phyloP scores from a whole-genome alignment of 64 coral and sea anemone genomes.

The Stylophora pistillata region DNA sequence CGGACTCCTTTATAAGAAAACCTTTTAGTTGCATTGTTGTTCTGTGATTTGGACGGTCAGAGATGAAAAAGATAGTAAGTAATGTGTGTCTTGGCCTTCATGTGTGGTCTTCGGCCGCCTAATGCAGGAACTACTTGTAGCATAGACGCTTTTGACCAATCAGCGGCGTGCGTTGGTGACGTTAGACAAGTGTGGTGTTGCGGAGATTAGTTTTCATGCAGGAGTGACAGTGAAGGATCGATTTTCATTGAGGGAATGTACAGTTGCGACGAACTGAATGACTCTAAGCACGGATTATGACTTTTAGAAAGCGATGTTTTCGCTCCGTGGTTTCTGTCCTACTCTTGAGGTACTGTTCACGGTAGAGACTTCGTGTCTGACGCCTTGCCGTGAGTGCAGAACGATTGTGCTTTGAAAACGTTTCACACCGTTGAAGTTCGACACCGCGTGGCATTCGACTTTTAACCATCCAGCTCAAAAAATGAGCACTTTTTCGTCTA shows the following conservation, averaged over 20 bases:
- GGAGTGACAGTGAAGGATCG: constrained; percentile 20
- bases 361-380: not conserved
- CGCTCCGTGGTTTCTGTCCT: not conserved
- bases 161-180: not conserved
- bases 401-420: constrained; percentile 14
- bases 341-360: not conserved
- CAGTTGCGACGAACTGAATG: constrained; percentile 9
- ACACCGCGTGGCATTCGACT: not conserved
- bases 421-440: not conserved
- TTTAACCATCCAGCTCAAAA: not conserved
- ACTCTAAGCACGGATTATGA: constrained; percentile 28
- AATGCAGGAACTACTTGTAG: not conserved
- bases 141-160: constrained; percentile 10
- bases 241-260: constrained; percentile 39
- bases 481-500: constrained; percentile 12
- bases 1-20: not conserved
- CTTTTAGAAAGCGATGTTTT: constrained; percentile 30
- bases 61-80: constrained; percentile 16
- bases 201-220: constrained; percentile 32
- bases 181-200: not conserved
- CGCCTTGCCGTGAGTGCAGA: not conserved
- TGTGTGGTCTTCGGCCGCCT: constrained; percentile 3
- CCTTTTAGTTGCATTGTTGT: constrained; percentile 27
- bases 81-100: not conserved
- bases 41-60: constrained; percentile 5